Conservation (phyloP, 2,888 invertebrate species). For the Lepidochrysops patricia region DNA sequence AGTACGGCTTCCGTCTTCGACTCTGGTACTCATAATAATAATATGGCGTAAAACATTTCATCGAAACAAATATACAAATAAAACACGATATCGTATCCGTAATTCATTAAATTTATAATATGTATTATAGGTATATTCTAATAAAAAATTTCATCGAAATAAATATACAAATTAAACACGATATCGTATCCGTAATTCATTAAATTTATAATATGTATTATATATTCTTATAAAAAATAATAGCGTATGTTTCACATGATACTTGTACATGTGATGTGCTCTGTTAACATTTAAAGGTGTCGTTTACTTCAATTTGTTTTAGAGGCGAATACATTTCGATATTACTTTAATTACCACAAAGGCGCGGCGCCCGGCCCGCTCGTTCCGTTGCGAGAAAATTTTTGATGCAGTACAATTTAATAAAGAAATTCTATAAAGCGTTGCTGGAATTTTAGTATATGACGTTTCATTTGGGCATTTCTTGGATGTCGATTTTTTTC, state of each 20-base stretch:
- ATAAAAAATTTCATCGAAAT: too few species aligned
- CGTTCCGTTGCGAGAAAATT: neutral
- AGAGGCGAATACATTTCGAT: neutral
- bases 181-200: neutral
- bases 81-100: neutral
- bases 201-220: too few species aligned
- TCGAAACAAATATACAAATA: neutral
- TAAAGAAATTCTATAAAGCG: neutral
- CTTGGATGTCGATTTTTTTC: neutral
- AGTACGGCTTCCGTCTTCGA: too few species aligned
- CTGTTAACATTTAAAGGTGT: neutral
- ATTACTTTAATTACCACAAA: neutral
- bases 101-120: neutral
- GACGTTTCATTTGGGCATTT: neutral
- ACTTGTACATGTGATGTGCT: neutral
- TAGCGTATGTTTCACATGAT: neutral
- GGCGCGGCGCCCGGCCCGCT: neutral
- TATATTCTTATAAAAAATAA: neutral
- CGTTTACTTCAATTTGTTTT: neutral
- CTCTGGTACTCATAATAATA: too few species aligned
- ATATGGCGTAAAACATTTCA: too few species aligned
- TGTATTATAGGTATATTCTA: neutral
- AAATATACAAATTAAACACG: neutral
- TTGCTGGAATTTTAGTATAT: neutral
- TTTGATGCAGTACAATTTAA: constrained; percentile 1